Percentiles rank a stretch among this genome's conserved stretches.
Evolutionary conservation across 2,797 vertebrate genomes (phyloP).

Genomic region (Linurgus olivaceus): DNA sequence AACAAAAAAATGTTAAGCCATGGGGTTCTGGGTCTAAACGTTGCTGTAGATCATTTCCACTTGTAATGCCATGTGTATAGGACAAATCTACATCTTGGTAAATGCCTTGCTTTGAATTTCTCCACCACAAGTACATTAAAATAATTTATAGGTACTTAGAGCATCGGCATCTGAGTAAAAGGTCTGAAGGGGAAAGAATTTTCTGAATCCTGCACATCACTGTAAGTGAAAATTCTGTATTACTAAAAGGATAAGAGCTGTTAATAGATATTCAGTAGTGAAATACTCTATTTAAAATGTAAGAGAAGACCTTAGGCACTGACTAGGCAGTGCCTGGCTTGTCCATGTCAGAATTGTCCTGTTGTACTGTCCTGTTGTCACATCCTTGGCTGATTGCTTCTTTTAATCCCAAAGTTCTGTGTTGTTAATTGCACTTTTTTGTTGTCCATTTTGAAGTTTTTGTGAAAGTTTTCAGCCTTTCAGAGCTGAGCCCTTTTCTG

Average conservation of each 20-base stretch:
- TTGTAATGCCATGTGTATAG: not conserved
- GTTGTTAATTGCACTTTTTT: not conserved
- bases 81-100: not conserved
- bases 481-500: not conserved
- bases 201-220: not conserved
- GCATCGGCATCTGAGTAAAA: not conserved
- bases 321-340: not conserved
- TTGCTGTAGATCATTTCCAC: slow-evolving; percentile 21
- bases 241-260: not conserved
- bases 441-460: not conserved
- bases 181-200: not conserved
- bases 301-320: not conserved
- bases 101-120: slow-evolving; percentile 15
- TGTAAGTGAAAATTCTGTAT: not conserved
- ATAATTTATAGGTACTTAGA: not conserved
- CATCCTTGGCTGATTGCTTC: not conserved
- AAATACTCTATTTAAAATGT: not conserved
- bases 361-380: not conserved
- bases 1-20: slow-evolving; percentile 22
- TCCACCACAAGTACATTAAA: not conserved
- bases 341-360: not conserved
- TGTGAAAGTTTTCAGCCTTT: not conserved
- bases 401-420: not conserved
- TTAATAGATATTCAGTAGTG: not conserved
- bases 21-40: not conserved